Conservation (phyloP, 2,888 invertebrate genomes). For the Zaprionus bogoriensis region DNA sequence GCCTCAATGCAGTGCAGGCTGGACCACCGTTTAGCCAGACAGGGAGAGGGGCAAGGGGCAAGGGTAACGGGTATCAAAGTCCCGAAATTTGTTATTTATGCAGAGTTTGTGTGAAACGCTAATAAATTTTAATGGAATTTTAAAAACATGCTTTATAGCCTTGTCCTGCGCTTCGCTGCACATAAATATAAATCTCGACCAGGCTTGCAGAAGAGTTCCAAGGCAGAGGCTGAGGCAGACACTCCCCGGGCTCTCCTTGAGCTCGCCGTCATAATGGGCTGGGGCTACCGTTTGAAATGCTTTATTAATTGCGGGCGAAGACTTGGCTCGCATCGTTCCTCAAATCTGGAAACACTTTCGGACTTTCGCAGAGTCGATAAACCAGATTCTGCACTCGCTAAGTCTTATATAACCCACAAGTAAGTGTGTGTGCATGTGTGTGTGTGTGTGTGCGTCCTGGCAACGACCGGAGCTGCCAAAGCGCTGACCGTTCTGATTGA, state of each 20-base stretch:
- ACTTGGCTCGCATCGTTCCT: not conserved
- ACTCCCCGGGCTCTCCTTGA: not conserved
- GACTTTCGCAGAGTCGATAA: conserved; percentile 41
- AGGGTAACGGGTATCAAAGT: conserved; percentile 46
- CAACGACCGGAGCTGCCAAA: conserved; percentile 65
- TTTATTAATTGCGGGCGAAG: conserved; percentile 29
- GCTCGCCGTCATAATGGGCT: conserved; percentile 20
- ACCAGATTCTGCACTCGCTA: conserved; percentile 45
- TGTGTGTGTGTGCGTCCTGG: conserved; percentile 41
- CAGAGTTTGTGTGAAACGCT: conserved; percentile 75
- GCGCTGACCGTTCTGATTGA: conserved; percentile 77
- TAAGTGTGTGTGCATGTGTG: not conserved
- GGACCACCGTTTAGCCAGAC: not conserved
- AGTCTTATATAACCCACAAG: conserved; percentile 47
- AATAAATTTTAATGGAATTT: conserved; percentile 79
- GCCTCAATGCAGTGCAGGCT: not conserved
- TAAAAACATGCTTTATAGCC: conserved; percentile 72
- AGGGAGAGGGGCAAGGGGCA: not conserved
- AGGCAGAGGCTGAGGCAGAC: too few relatives aligned
- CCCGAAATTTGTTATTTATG: conserved; percentile 72
- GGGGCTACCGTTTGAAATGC: conserved; percentile 37
- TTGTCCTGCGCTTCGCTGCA: conserved; percentile 11
- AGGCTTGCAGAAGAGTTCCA: too few relatives aligned
- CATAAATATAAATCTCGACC: conserved; percentile 42
- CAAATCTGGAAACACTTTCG: conserved; percentile 15